Evolutionary conservation across 35 echinoderm and acorn worm genomes (phyloP).

Genomic region (Apostichopus californicus): DNA sequence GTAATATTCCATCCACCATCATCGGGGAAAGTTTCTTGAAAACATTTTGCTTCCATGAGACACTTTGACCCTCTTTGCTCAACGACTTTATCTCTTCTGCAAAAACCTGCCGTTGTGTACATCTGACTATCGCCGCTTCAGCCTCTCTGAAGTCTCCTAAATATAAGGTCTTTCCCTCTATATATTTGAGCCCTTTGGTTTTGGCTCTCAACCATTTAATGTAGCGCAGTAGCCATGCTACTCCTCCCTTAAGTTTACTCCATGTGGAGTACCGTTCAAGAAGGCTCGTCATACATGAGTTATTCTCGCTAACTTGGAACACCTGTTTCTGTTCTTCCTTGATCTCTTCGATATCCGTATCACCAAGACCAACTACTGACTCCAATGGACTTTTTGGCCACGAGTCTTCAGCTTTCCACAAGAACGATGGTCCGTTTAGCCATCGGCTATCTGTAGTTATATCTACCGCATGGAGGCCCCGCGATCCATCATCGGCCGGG

Average conservation of each 20-base stretch:
- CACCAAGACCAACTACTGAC: neutral
- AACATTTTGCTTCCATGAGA: slow-evolving; percentile 15
- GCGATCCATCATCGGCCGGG: slow-evolving; percentile 50
- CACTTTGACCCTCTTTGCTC: neutral
- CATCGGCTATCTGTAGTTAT: neutral
- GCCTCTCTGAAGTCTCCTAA: neutral
- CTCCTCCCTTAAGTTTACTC: slow-evolving; percentile 48
- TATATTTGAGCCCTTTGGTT: neutral
- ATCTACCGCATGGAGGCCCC: slow-evolving; percentile 37
- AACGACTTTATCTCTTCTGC: slow-evolving; percentile 1
- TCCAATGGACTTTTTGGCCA: slow-evolving; percentile 7
- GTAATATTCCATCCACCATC: slow-evolving; percentile 16
- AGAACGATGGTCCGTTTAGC: slow-evolving; percentile 52
- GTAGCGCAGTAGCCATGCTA: slow-evolving; percentile 48
- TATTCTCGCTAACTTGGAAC: neutral
- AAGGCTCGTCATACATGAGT: neutral
- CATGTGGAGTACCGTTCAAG: slow-evolving; percentile 55
- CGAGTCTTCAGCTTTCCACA: neutral
- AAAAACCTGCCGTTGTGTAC: slow-evolving; percentile 11
- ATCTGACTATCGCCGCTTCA: slow-evolving; percentile 31
- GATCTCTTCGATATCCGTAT: neutral
- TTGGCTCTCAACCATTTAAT: slow-evolving; percentile 27
- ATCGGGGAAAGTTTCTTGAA: slow-evolving; percentile 34
- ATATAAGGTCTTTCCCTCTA: neutral
- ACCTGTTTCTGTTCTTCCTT: neutral